Conservation (phyloP, 1,140 invertebrate genomes). For the Heterodera schachtii region DNA sequence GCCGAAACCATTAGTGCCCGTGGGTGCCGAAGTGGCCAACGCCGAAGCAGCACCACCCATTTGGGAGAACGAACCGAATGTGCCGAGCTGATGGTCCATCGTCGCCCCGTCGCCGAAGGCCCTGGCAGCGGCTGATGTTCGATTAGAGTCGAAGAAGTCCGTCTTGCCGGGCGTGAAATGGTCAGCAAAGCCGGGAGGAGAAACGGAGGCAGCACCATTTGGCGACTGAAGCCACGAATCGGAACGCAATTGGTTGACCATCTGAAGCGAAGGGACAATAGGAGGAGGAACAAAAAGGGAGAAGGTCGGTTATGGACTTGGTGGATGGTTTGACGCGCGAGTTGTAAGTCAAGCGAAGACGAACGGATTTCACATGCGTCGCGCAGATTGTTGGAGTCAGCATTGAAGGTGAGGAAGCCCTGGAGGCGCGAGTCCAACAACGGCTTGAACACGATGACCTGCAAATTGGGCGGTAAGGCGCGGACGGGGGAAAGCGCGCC, state of each 20-base stretch:
- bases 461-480: background rate
- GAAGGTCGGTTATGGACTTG: background rate
- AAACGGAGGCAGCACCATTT: background rate
- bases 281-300: background rate
- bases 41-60: slow-evolving; percentile 24
- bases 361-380: slow-evolving; percentile 52
- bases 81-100: slow-evolving; percentile 7
- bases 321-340: slow-evolving; percentile 39
- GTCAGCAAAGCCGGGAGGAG: slow-evolving; percentile 34
- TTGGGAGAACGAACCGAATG: background rate
- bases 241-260: slow-evolving; percentile 46
- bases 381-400: slow-evolving; percentile 73
- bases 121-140: slow-evolving; percentile 46
- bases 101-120: slow-evolving; percentile 1
- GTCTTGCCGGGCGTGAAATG: slow-evolving; percentile 23
- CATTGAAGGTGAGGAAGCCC: slow-evolving; percentile 79
- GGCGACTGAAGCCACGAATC: slow-evolving; percentile 30
- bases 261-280: background rate
- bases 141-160: slow-evolving; percentile 43
- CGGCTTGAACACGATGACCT: slow-evolving; percentile 83
- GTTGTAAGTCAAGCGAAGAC: slow-evolving; percentile 31
- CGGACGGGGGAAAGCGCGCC: background rate
- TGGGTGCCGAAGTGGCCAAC: slow-evolving; percentile 71
- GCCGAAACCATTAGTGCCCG: slow-evolving; percentile 72
- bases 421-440: slow-evolving; percentile 87